phyloP scores from a whole-genome alignment of 2,888 invertebrate species.

The Mimumesa dahlbomi region DNA sequence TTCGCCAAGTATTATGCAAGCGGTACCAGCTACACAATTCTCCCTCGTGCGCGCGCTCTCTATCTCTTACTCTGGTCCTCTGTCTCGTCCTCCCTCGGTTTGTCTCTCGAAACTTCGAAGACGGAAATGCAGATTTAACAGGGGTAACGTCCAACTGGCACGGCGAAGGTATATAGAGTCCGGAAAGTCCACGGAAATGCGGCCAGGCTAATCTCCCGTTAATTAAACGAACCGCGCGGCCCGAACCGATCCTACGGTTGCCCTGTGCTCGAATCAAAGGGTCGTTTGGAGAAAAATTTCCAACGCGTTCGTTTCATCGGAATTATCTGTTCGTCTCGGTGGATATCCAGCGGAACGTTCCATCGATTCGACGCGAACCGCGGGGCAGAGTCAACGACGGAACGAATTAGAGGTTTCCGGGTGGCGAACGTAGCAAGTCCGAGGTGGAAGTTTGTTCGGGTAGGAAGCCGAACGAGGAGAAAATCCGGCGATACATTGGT shows the following conservation, averaged over 20 bases:
- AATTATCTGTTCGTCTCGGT: too few species aligned
- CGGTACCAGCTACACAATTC: conserved; percentile 14
- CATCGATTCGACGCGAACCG: neutral
- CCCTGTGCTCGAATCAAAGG: too few species aligned
- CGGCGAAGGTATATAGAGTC: conserved; percentile 45
- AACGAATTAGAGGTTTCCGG: conserved; percentile 31
- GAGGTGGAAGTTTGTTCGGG: neutral
- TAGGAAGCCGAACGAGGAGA: neutral
- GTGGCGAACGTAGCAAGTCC: conserved; percentile 25
- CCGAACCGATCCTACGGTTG: too few species aligned
- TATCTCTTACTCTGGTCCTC: neutral
- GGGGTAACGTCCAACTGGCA: conserved; percentile 64
- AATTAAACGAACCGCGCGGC: conserved; percentile 65
- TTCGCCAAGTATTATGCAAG: conserved; percentile 53
- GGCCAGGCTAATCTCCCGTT: conserved; percentile 71
- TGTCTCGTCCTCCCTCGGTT: conserved; percentile 23
- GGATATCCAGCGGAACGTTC: too few species aligned
- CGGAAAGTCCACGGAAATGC: conserved; percentile 55
- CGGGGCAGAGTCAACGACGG: conserved; percentile 29
- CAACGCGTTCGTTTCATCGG: too few species aligned
- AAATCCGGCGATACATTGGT: conserved; percentile 45
- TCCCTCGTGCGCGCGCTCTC: conserved; percentile 1
- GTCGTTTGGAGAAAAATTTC: too few species aligned
- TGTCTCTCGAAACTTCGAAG: conserved; percentile 54
- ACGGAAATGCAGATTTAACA: conserved; percentile 72